Evolutionary conservation across 64 coral and sea anemone species (phyloP).

Genomic region (Dendronephthya gigantea): DNA sequence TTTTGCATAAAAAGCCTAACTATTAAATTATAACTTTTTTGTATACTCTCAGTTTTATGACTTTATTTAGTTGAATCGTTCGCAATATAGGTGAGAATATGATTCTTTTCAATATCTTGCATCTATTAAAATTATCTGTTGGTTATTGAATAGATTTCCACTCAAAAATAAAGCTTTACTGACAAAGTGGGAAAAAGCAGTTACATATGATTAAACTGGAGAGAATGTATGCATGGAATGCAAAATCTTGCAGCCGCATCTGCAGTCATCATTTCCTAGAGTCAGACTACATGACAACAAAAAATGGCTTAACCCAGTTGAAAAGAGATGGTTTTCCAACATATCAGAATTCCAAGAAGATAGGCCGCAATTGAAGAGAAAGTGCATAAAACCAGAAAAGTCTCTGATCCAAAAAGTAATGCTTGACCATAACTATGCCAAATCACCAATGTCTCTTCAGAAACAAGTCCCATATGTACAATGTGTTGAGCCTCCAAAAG

Average conservation of each 20-base stretch:
- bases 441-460: neutral
- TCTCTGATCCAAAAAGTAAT: neutral
- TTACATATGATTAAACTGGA: neutral
- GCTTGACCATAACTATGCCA: neutral
- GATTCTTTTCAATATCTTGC: neutral
- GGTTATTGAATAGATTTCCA: neutral
- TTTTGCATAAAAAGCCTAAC: too few relatives aligned
- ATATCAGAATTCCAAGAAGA: neutral
- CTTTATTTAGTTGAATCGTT: too few relatives aligned
- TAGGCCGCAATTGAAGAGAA: neutral
- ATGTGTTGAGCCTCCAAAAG: neutral
- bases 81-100: neutral
- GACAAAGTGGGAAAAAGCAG: neutral
- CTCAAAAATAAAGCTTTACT: neutral
- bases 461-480: neutral
- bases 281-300: neutral
- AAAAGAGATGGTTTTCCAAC: conserved; percentile 8
- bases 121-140: neutral
- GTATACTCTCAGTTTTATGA: too few relatives aligned
- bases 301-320: conserved; percentile 4
- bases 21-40: too few relatives aligned
- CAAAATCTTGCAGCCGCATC: neutral
- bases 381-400: neutral
- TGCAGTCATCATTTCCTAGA: neutral
- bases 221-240: neutral